Evolutionary conservation across 1,140 invertebrate species (phyloP).

Genomic region (Camponotus floridanus): DNA sequence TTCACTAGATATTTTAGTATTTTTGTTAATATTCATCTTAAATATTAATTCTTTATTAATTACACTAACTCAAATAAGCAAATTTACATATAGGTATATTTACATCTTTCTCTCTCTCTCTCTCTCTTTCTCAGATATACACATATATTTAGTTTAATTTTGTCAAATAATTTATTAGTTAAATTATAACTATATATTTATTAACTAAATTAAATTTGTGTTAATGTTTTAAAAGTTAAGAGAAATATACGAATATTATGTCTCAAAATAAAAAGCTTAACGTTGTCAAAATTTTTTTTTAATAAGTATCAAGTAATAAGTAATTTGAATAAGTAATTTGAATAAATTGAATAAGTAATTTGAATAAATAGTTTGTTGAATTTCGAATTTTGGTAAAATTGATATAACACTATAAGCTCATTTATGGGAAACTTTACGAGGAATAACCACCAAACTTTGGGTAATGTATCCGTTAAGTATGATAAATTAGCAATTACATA

Average conservation of each 20-base stretch:
- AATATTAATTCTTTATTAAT: background rate
- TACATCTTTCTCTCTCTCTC: background rate
- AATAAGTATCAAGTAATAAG: background rate
- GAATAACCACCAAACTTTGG: conserved; percentile 15
- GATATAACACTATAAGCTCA: conserved; percentile 13
- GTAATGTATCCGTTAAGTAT: conserved; percentile 32
- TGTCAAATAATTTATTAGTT: too few relatives aligned
- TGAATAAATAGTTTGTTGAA: background rate
- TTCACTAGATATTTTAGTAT: background rate
- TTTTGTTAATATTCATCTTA: background rate
- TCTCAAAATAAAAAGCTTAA: background rate
- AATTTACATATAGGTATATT: too few relatives aligned
- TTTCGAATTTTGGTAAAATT: background rate
- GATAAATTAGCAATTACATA: conserved; percentile 41
- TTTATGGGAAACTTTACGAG: conserved; percentile 1
- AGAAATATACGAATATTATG: background rate
- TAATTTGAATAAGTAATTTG: too few relatives aligned
- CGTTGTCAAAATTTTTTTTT: background rate
- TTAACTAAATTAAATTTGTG: background rate
- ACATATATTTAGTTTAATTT: too few relatives aligned
- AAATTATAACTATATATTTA: too few relatives aligned
- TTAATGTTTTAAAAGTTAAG: background rate
- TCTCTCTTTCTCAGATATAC: too few relatives aligned
- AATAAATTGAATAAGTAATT: too few relatives aligned
- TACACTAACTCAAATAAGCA: background rate